phyloP scores from a whole-genome alignment of 1,140 invertebrate species.

The Lucilia cuprina region DNA sequence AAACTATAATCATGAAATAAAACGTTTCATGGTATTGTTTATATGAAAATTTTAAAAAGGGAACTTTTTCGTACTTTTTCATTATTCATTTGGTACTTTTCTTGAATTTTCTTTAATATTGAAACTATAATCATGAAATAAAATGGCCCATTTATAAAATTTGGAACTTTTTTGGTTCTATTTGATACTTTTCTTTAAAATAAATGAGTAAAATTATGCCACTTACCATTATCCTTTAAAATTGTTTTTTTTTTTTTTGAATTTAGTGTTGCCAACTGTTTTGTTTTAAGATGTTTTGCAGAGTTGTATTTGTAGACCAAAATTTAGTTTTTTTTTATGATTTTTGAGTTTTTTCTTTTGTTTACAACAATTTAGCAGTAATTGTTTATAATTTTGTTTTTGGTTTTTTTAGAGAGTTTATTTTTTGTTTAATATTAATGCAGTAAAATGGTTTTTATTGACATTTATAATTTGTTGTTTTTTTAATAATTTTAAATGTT shows the following conservation, averaged over 20 bases:
- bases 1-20: too few relatives aligned
- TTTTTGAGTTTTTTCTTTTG: neutral
- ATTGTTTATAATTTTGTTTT: neutral
- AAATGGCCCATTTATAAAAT: too few relatives aligned
- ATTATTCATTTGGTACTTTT: too few relatives aligned
- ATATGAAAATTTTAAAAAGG: too few relatives aligned
- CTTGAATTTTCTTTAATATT: too few relatives aligned
- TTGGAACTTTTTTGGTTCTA: too few relatives aligned
- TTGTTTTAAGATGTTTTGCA: neutral
- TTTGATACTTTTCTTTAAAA: neutral
- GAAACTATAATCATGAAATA: too few relatives aligned
- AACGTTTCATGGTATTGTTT: too few relatives aligned
- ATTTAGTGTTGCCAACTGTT: neutral
- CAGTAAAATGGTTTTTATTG: constrained; percentile 31
- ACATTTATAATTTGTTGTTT: neutral
- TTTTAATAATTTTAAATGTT: too few relatives aligned
- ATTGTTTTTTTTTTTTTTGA: neutral
- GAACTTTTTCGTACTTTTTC: too few relatives aligned
- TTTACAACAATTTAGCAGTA: neutral
- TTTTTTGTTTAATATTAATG: constrained; percentile 24
- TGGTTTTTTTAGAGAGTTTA: neutral
- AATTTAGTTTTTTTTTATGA: too few relatives aligned
- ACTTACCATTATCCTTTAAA: constrained; percentile 2
- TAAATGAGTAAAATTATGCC: too few relatives aligned
- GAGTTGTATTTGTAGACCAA: neutral